Conservation (phyloP, 2,888 invertebrate species). For the Tinea pellionella region DNA sequence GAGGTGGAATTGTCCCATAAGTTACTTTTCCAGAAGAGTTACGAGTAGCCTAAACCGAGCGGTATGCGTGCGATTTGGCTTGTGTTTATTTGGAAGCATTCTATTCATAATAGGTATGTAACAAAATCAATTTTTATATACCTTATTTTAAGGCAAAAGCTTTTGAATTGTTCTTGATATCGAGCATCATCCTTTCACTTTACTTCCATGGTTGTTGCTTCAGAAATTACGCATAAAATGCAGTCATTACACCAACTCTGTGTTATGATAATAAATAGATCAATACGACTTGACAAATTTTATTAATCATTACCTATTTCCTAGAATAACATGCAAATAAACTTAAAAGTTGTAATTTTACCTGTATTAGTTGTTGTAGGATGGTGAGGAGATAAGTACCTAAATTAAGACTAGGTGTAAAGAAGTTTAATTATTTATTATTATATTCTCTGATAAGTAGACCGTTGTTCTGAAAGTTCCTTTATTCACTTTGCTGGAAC, state of each 20-base stretch:
- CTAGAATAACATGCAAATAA: too few relatives aligned
- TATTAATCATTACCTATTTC: too few relatives aligned
- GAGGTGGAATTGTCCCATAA: conserved; percentile 68
- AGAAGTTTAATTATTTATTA: too few relatives aligned
- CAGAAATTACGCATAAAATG: background rate
- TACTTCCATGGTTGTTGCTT: background rate
- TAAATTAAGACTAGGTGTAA: too few relatives aligned
- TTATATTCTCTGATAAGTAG: too few relatives aligned
- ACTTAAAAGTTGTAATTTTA: too few relatives aligned
- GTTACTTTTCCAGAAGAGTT: conserved; percentile 62
- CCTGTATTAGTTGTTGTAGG: too few relatives aligned
- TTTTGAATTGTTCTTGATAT: background rate
- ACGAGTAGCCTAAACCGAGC: conserved; percentile 58
- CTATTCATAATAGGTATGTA: conserved; percentile 55
- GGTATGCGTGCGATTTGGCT: conserved; percentile 48
- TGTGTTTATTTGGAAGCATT: conserved; percentile 54
- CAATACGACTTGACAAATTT: too few relatives aligned
- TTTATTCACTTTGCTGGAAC: too few relatives aligned
- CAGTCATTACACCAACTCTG: background rate
- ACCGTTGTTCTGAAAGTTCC: too few relatives aligned
- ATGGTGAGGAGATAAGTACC: too few relatives aligned
- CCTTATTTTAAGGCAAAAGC: conserved; percentile 5
- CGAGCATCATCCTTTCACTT: background rate
- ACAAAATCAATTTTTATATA: conserved; percentile 21
- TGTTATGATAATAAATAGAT: too few relatives aligned